Conservation (phyloP, 2,888 invertebrate genomes). For the Eulithis testata region DNA sequence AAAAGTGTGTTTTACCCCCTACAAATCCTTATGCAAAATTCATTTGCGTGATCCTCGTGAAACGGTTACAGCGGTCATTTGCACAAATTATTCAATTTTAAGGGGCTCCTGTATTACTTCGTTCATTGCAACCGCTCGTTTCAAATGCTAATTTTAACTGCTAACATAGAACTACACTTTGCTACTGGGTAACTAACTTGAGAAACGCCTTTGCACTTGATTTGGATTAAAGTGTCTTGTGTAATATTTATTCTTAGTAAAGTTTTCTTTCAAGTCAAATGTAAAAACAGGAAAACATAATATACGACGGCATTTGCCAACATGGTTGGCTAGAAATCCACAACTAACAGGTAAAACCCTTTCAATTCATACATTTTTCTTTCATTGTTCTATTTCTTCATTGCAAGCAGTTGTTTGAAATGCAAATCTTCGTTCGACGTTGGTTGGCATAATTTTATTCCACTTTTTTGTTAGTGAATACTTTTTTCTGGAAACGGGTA, state of each 20-base stretch:
- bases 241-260: no score
- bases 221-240: no score
- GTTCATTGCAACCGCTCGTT: conserved; percentile 30
- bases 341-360: neutral
- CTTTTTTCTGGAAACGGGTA: conserved; percentile 13
- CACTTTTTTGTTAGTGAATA: conserved; percentile 12
- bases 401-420: conserved; percentile 45
- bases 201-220: no score
- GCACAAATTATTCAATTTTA: conserved; percentile 43
- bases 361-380: conserved; percentile 7
- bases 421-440: conserved; percentile 44
- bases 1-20: no score
- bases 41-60: conserved; percentile 25
- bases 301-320: no score
- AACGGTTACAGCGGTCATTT: conserved; percentile 28
- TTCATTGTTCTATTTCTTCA: conserved; percentile 25
- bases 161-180: neutral
- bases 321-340: no score
- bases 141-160: conserved; percentile 39
- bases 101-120: conserved; percentile 32
- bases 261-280: no score
- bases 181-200: no score
- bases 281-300: no score
- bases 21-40: conserved; percentile 31
- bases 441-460: conserved; percentile 18